Percentiles rank a stretch among this genome's conserved stretches.
phyloP scores from a whole-genome alignment of 2,113 vertebrate species.

The Hyla sarda region DNA sequence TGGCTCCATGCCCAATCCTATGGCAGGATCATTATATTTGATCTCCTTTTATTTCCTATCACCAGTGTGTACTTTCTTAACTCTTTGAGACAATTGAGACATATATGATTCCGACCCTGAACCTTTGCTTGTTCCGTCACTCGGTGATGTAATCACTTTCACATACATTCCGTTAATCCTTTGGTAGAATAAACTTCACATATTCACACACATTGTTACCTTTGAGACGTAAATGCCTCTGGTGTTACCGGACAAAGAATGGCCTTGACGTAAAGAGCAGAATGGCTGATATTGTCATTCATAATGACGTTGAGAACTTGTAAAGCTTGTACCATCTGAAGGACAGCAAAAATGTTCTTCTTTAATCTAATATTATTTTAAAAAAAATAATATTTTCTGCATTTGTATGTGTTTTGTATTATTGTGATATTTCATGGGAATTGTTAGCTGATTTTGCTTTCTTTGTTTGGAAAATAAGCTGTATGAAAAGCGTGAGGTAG shows the following conservation, averaged over 20 bases:
- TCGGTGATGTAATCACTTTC: constrained; percentile 1
- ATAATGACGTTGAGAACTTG: neutral
- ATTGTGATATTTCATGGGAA: no score
- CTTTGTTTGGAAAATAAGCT: no score
- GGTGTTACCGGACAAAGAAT: constrained; percentile 3
- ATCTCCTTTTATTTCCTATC: neutral
- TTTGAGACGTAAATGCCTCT: constrained; percentile 6
- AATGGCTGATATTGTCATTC: constrained; percentile 15
- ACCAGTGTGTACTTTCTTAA: neutral
- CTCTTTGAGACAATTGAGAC: neutral
- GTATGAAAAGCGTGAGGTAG: no score
- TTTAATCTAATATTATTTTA: neutral
- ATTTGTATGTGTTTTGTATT: neutral
- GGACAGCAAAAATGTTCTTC: constrained; percentile 22
- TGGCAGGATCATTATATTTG: no score
- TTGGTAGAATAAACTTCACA: neutral
- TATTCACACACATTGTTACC: neutral
- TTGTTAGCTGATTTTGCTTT: no score
- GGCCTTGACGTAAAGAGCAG: constrained; percentile 40
- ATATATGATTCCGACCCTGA: constrained; percentile 22
- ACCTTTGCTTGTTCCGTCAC: neutral
- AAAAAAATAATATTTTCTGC: neutral
- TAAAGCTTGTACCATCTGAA: constrained; percentile 10
- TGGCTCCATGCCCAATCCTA: no score
- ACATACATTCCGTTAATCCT: neutral